These are phyloP conservation scores for Plodia interpunctella DNA, from an alignment of 1,140 invertebrate species.

Conservation along the genomic window DNA sequence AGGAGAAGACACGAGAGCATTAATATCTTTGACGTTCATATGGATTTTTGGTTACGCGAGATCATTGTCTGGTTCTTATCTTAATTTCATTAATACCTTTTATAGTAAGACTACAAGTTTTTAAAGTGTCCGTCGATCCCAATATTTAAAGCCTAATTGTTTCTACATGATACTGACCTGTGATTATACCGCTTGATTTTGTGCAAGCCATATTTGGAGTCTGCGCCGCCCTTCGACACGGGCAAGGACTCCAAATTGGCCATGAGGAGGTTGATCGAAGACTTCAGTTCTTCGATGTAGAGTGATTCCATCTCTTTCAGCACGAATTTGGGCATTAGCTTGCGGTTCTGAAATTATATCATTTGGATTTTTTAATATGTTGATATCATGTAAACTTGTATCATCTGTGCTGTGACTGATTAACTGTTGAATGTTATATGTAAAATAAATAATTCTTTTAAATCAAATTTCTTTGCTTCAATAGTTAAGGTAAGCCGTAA, in stretches of 20 bases:
- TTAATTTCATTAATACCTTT: neutral
- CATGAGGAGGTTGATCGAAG: slow-evolving; percentile 98
- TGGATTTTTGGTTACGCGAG: no score
- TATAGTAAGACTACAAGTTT: neutral
- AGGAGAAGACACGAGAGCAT: no score
- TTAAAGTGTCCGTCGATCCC: neutral
- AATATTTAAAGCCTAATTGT: neutral
- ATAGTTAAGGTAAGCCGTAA: no score
- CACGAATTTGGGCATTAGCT: slow-evolving; percentile 99
- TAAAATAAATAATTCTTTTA: no score
- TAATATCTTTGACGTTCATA: no score
- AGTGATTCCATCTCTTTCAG: slow-evolving; percentile 99
- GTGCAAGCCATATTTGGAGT: slow-evolving; percentile 97
- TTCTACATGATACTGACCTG: slow-evolving; percentile 80
- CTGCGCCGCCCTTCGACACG: slow-evolving; percentile 97
- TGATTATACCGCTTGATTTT: slow-evolving; percentile 96
- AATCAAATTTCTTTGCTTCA: no score
- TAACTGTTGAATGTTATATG: neutral
- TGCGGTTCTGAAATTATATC: slow-evolving; percentile 87
- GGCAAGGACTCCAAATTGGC: slow-evolving; percentile 99
- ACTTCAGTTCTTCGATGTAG: slow-evolving; percentile 98
- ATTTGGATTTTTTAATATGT: no score
- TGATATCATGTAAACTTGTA: no score
- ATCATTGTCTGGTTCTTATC: no score
- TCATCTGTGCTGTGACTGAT: no score